A percentile compares a stretch with the other conserved stretches of the same genome.
Evolutionary conservation across 1,140 invertebrate species (phyloP).

Genomic region (Scaptomyza montana): DNA sequence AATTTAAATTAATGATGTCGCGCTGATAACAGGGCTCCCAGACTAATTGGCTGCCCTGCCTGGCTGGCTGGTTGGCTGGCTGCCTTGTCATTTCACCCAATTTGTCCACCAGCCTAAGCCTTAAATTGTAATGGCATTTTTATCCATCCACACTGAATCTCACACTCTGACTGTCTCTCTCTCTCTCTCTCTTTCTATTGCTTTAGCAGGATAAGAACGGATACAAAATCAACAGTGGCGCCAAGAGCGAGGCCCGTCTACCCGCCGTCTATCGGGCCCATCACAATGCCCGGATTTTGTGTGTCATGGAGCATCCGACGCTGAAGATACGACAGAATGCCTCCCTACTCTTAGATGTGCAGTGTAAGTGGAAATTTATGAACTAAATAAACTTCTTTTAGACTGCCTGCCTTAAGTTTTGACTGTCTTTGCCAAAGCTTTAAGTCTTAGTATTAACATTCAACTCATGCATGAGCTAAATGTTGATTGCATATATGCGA

Average conservation of each 20-base stretch:
- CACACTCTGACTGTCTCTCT: slow-evolving; percentile 5
- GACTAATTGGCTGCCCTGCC: slow-evolving; percentile 62
- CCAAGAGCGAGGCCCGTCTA: slow-evolving; percentile 87
- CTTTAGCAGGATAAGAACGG: slow-evolving; percentile 77
- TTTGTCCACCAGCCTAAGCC: slow-evolving; percentile 55
- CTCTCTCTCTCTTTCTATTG: neutral
- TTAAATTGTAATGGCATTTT: slow-evolving; percentile 62
- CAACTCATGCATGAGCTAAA: slow-evolving; percentile 1
- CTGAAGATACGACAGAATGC: slow-evolving; percentile 88
- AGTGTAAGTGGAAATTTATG: slow-evolving; percentile 87
- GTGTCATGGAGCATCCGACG: slow-evolving; percentile 89
- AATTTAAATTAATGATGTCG: slow-evolving; percentile 78
- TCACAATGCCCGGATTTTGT: slow-evolving; percentile 90
- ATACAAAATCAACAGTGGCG: slow-evolving; percentile 84
- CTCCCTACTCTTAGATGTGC: slow-evolving; percentile 90
- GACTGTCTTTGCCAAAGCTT: neutral
- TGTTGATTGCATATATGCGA: neutral
- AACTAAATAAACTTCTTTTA: neutral
- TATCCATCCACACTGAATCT: slow-evolving; percentile 6
- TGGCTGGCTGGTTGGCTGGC: neutral
- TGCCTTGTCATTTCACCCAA: slow-evolving; percentile 58
- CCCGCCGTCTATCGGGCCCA: slow-evolving; percentile 88
- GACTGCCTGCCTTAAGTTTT: neutral
- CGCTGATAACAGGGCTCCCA: slow-evolving; percentile 66
- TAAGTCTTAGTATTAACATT: neutral